phyloP scores from a whole-genome alignment of 92 coral and sea anemone species.

The Epizoanthus stellaris region DNA sequence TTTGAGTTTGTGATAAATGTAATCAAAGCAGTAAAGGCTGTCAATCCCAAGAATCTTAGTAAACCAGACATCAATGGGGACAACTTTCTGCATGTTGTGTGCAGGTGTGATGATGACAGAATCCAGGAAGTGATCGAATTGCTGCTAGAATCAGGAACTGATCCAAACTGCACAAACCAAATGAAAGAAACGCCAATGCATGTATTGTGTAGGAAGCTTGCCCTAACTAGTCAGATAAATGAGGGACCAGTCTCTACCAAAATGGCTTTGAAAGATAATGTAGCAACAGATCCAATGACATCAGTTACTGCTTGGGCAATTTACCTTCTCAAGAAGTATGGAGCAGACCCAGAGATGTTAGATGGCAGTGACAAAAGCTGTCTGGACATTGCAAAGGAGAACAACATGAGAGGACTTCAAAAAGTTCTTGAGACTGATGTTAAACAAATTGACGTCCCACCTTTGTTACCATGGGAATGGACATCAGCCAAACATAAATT shows the following conservation, averaged over 20 bases:
- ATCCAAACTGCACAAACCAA: not conserved
- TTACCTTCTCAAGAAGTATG: not conserved
- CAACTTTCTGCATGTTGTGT: not conserved
- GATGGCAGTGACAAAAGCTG: not conserved
- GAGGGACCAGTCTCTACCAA: not conserved
- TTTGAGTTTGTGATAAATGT: not conserved
- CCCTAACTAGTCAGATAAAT: not conserved
- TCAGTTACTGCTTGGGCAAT: not conserved
- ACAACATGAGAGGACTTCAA: not conserved
- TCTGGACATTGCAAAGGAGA: not conserved
- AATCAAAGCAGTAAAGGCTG: not conserved
- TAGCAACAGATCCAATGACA: not conserved
- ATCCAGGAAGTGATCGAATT: not conserved
- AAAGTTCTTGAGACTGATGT: not conserved
- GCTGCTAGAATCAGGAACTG: not conserved
- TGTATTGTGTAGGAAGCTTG: not conserved
- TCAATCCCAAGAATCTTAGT: not conserved
- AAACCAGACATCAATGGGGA: not conserved
- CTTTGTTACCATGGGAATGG: conserved; percentile 16
- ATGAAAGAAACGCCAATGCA: not conserved
- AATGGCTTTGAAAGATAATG: not conserved
- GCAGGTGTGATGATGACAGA: not conserved
- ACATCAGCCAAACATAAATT: not conserved
- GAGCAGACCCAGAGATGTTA: not conserved
- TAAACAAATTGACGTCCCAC: not conserved